phyloP scores from a whole-genome alignment of 2,888 invertebrate genomes.

The Drosophila bunnanda region DNA sequence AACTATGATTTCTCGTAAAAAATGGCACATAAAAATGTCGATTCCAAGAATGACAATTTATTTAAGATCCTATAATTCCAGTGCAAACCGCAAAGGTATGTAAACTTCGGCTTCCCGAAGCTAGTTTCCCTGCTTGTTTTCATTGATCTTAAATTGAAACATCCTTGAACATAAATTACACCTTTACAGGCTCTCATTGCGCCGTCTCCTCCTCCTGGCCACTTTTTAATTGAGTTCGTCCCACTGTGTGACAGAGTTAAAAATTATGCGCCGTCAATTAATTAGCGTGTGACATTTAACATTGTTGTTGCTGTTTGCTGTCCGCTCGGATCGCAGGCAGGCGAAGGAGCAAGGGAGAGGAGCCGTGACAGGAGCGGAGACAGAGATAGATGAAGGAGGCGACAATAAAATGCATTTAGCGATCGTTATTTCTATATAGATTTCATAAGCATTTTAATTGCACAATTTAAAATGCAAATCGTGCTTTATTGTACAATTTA shows the following conservation, averaged over 20 bases:
- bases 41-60: too few species aligned
- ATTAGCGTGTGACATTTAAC: conserved; percentile 71
- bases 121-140: too few species aligned
- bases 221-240: conserved; percentile 29
- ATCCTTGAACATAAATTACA: conserved; percentile 4
- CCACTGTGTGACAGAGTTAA: conserved; percentile 42
- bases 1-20: too few species aligned
- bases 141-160: background rate
- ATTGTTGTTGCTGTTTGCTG: conserved; percentile 50
- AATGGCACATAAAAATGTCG: too few species aligned
- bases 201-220: conserved; percentile 1
- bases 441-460: conserved; percentile 81
- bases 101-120: too few species aligned
- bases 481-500: conserved; percentile 75
- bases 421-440: conserved; percentile 70
- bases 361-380: background rate
- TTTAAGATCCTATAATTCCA: too few species aligned
- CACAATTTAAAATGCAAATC: conserved; percentile 80
- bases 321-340: conserved; percentile 36
- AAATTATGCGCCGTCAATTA: conserved; percentile 62
- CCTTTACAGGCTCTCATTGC: background rate
- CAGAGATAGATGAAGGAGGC: conserved; percentile 39
- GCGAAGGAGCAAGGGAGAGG: conserved; percentile 13
- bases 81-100: too few species aligned
- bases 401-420: conserved; percentile 74